Base-by-base conservation (phyloP, 2,113 vertebrate genomes). In the Silurus meridionalis region DNA sequence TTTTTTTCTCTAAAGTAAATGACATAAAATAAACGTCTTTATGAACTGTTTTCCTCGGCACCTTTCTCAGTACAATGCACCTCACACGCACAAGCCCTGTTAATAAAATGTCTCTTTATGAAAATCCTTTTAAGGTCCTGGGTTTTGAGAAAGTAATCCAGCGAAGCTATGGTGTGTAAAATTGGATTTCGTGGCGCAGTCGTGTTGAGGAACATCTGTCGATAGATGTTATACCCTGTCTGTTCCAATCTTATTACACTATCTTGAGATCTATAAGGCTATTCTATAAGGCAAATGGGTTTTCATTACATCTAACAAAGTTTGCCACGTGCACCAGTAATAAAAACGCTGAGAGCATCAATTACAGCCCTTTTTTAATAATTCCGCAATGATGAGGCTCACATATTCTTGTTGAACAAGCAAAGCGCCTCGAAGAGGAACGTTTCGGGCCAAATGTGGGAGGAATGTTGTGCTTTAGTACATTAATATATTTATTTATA, bases 141-240 rank as follows among this genome's bases (percentile, higher is more conserved):
- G 90, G 83, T 89, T 87, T 89, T 84, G 90, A 91, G 91, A 94
- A 94, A 94, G 92, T 93, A 94, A 94, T 93, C 91, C 94, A 91
- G 89, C 89, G 92, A 93, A 88, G 91, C 93, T 92, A 86, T 92
- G 93, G 90, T 92, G 93, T 95, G 94, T 95, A 94, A 95, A 94
- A 95, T 94, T 95, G 92, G 92, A 95, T 94, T 95, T 95, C 93
- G 92, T 90, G 92, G 92, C 91, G 91, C 90, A 93, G 92, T 91
- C 90, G 89, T 89, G 61, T 89, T 92, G 93, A 94, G 91, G 91
- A 95, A 94, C 92, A 93, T 91, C 92, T 94, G 92, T 94, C 90
- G 92, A 93, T 92, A 85, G 91, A 94, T 91, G 92, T 89, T 92
- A 91, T 90, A 89, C 90, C 88, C 87, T 88, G 86, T 75, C 89